Conservation (phyloP, 1,140 invertebrate genomes). For the Sminthurides bifidus region DNA sequence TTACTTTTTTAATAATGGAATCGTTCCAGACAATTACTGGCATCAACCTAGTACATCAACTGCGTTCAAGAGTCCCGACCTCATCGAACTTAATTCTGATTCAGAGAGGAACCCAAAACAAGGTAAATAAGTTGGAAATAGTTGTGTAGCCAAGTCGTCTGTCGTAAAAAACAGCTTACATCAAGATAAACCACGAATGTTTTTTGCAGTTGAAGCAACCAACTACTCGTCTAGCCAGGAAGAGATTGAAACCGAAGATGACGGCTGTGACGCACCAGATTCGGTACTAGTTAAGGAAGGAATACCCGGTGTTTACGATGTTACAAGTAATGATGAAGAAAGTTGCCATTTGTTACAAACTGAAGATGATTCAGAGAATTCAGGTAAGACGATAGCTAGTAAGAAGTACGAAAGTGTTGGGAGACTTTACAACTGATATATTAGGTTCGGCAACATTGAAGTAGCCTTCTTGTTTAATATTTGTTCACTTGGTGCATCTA, state of each 20-base stretch:
- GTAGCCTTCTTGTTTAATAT: not conserved
- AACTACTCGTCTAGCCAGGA: conserved; percentile 32
- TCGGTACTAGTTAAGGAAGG: conserved; percentile 28
- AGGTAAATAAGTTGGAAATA: conserved; percentile 4
- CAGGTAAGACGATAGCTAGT: conserved; percentile 11
- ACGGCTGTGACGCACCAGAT: conserved; percentile 25
- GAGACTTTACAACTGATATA: not conserved
- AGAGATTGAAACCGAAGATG: conserved; percentile 31
- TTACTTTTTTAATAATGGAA: conserved; percentile 10
- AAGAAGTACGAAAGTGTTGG: not conserved
- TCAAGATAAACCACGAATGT: no score
- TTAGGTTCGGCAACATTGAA: not conserved
- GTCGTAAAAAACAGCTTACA: no score
- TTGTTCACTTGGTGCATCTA: not conserved
- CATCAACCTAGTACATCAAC: conserved; percentile 16
- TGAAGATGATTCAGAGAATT: conserved; percentile 31
- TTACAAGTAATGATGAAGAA: conserved; percentile 31
- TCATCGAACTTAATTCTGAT: conserved; percentile 31
- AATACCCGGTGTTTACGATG: conserved; percentile 27
- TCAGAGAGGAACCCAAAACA: conserved; percentile 26
- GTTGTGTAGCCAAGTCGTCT: not conserved
- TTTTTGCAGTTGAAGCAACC: conserved; percentile 20
- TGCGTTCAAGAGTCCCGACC: conserved; percentile 30
- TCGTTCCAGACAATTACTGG: conserved; percentile 25
- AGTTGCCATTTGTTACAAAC: conserved; percentile 31